Percentiles rank a stretch among this genome's conserved stretches.
Conservation (phyloP, 2,888 invertebrate species). For the Cryptus armator region DNA sequence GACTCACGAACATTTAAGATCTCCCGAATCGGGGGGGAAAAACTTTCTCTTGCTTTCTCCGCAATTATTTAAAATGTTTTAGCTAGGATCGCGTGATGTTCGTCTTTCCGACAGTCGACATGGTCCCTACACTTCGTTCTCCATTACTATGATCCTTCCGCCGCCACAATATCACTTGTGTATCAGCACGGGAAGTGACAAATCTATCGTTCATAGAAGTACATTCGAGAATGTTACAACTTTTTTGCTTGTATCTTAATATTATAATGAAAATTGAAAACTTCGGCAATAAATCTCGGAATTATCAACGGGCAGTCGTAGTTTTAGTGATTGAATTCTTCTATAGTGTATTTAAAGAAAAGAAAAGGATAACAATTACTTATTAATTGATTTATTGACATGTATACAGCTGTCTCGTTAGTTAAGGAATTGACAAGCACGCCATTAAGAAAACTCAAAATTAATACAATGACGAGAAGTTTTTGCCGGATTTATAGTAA, state of each 20-base stretch:
- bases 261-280: neutral
- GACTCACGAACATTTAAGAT: slow-evolving; percentile 64
- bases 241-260: neutral
- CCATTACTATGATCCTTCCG: neutral
- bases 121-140: neutral
- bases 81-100: slow-evolving; percentile 54
- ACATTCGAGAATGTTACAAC: neutral
- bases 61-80: slow-evolving; percentile 77
- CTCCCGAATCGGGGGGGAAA: slow-evolving; percentile 60
- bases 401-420: no score
- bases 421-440: no score
- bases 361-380: no score
- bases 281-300: no score
- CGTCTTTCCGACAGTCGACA: slow-evolving; percentile 39
- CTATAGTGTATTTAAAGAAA: no score
- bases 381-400: no score
- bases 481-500: no score
- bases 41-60: slow-evolving; percentile 82
- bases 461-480: no score
- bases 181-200: neutral
- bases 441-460: no score
- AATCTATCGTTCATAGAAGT: neutral
- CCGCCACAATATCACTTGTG: neutral
- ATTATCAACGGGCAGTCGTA: no score
- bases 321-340: no score